Base-by-base conservation (phyloP, 2,797 vertebrate genomes). In the Chaunax sp. region DNA sequence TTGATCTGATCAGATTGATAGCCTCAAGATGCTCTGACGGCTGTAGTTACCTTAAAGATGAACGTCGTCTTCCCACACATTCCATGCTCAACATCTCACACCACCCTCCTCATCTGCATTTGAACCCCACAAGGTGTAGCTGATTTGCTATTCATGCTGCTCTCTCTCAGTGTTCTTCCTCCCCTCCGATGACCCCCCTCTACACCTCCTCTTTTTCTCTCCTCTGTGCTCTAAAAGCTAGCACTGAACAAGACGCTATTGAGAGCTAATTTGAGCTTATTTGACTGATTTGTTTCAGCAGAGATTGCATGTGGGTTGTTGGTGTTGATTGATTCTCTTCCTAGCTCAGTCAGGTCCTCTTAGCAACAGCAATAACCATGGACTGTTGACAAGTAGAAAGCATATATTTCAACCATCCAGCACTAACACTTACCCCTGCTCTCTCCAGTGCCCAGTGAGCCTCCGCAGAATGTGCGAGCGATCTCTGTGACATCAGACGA, bases 401-500 rank as follows among this genome's bases (percentile, higher is more conserved):
- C 43, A n/a, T 33, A 22, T 26, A 25, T 72, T 64, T 70, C 14
- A 58, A 43, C n/a, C 1, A 2, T 23, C 14, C 22, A 20, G 1
- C 41, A 3, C 66, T 73, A 74, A 84, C 41, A 2, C 28, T 22
- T 0, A 0, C 45, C 18, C 26, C 22, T 53, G 13, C n/a, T 74
- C 52, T 64, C 35, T 35, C 8, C 92, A 99, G 98, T 99, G 69
- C 98, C 98, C 81, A 99, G 98, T 57, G 96, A 98, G 90, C 96
- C 98, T 20, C 98, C 98, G 0, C 97, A 98, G 91, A 99, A 98
- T 0, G 96, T 99, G 52, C 88, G 97, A 11, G 97, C 96, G 74
- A 94, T 99, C 87, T 97, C 98, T 5, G 97, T 99, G 92, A 98
- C 98, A 0, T 99, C 98, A 0, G 98, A 99, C 0, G 96, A 98